Evolutionary conservation across 2,888 invertebrate species (phyloP).

Genomic region (Trichopria drosophilae): DNA sequence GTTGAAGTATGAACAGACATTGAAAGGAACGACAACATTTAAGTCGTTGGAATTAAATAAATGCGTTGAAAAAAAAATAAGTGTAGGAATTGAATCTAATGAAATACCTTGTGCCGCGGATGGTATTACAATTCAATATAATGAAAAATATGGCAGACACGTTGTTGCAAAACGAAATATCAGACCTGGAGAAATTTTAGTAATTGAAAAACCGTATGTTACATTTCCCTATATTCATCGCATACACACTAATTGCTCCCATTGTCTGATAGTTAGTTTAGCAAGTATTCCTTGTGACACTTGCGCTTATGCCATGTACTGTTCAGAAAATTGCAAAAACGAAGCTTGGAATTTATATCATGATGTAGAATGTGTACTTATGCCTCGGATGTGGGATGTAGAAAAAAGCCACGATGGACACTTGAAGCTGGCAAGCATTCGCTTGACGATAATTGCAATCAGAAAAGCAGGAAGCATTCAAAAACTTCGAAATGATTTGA

Average conservation of each 20-base stretch:
- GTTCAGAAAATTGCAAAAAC: constrained; percentile 67
- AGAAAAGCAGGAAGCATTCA: constrained; percentile 54
- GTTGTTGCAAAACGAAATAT: constrained; percentile 71
- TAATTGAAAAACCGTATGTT: constrained; percentile 76
- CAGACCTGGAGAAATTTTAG: constrained; percentile 74
- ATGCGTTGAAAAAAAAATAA: too few relatives aligned
- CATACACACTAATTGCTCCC: constrained; percentile 66
- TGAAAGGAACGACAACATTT: too few relatives aligned
- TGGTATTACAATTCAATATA: constrained; percentile 65
- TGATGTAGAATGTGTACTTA: constrained; percentile 73
- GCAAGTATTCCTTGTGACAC: constrained; percentile 67
- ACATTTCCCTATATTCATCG: constrained; percentile 63
- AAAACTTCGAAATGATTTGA: constrained; percentile 53
- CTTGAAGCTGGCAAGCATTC: constrained; percentile 69
- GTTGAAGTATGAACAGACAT: constrained; percentile 25
- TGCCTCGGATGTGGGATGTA: constrained; percentile 65
- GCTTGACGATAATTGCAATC: constrained; percentile 63
- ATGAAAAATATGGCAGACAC: constrained; percentile 69
- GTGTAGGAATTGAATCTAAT: too few relatives aligned
- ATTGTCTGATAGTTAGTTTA: constrained; percentile 67
- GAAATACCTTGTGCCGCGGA: constrained; percentile 67
- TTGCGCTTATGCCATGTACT: constrained; percentile 71
- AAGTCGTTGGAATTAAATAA: too few relatives aligned
- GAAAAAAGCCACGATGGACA: constrained; percentile 70
- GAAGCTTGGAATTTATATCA: constrained; percentile 73